Conservation (phyloP, 37 sponge, comb jelly and placozoan genomes). For the Spongilla lacustris region DNA sequence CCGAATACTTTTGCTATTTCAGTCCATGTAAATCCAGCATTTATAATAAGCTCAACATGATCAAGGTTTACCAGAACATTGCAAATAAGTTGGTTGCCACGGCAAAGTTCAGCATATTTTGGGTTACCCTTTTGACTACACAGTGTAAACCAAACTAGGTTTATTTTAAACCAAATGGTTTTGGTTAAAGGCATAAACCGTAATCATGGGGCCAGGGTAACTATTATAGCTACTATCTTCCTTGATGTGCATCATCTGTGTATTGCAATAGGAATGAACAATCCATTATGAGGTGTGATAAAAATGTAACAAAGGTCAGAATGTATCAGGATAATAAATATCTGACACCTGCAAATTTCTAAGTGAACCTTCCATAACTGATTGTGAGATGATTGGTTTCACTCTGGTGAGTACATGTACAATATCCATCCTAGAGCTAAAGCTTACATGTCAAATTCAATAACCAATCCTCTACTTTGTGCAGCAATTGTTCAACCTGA, state of each 20-base stretch:
- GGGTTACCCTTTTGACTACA: too few relatives aligned
- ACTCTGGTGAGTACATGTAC: neutral
- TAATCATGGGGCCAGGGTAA: too few relatives aligned
- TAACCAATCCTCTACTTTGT: neutral
- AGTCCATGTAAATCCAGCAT: conserved; percentile 30
- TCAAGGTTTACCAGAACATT: conserved; percentile 15
- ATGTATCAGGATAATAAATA: neutral
- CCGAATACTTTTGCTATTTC: conserved; percentile 9
- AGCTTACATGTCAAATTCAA: neutral
- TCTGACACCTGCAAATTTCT: neutral
- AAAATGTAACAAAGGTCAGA: neutral
- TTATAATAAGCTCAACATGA: conserved; percentile 26
- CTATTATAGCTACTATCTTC: conserved; percentile 16
- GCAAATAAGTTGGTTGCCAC: too few relatives aligned
- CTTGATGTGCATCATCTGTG: neutral
- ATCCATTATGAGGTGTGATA: neutral
- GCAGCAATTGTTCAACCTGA: neutral
- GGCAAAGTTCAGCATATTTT: too few relatives aligned
- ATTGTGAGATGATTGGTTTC: neutral
- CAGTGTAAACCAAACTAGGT: too few relatives aligned
- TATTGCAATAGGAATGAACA: neutral
- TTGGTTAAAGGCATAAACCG: too few relatives aligned
- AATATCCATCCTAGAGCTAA: neutral
- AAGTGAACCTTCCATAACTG: neutral
- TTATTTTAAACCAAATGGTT: too few relatives aligned